These are phyloP conservation scores for Bombus difficillimus DNA, from an alignment of 1,140 invertebrate species.

Conservation along the genomic window DNA sequence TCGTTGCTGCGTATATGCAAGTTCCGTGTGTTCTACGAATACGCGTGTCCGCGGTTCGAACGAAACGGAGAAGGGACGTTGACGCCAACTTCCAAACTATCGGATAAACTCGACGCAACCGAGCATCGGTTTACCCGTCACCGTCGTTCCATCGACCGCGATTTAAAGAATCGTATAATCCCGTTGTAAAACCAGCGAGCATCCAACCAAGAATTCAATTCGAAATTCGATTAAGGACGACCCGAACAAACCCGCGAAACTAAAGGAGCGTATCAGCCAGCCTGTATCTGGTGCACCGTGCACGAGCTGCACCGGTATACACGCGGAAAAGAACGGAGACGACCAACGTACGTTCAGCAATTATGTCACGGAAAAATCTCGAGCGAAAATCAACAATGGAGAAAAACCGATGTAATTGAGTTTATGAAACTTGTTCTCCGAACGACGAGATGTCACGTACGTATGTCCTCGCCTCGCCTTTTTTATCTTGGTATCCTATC, in stretches of 20 bases:
- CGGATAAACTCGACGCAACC: neutral
- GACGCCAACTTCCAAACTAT: constrained; percentile 2
- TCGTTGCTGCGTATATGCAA: neutral
- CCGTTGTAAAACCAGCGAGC: neutral
- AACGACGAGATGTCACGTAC: constrained; percentile 56
- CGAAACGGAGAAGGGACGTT: neutral
- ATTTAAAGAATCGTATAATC: constrained; percentile 25
- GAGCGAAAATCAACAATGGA: constrained; percentile 68
- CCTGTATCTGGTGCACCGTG: neutral
- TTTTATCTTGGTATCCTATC: neutral
- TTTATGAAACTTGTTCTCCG: constrained; percentile 62
- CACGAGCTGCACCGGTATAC: neutral
- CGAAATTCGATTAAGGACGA: constrained; percentile 13
- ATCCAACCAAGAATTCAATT: constrained; percentile 19
- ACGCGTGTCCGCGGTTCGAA: neutral
- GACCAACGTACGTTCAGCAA: constrained; percentile 44
- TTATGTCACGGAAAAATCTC: constrained; percentile 65
- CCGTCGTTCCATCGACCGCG: neutral
- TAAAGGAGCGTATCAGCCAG: constrained; percentile 25
- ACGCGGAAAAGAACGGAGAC: constrained; percentile 31
- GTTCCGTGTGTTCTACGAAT: neutral
- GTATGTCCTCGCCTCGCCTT: constrained; percentile 12
- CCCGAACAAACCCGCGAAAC: neutral
- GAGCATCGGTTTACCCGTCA: neutral
- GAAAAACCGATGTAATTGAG: constrained; percentile 67